These are phyloP conservation scores for Popillia japonica DNA, from an alignment of 1,140 invertebrate species.

Conservation along the genomic window DNA sequence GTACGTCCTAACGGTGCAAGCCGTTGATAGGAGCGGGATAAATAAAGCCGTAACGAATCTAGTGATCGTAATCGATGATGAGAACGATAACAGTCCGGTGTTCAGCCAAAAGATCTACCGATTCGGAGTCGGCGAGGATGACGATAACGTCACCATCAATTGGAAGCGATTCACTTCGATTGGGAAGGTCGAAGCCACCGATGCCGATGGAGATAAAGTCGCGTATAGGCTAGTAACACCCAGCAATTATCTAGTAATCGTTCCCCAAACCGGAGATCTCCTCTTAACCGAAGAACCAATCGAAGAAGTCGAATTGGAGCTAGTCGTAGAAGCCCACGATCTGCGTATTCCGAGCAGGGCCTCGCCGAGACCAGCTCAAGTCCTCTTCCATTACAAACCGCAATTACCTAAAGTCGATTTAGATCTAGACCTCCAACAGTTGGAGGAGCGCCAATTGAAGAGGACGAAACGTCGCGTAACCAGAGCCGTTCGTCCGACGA, in stretches of 20 bases:
- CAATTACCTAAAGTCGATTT: slow-evolving; percentile 63
- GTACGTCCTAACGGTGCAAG: slow-evolving; percentile 78
- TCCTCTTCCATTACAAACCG: slow-evolving; percentile 78
- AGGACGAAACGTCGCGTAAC: slow-evolving; percentile 83
- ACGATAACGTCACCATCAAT: slow-evolving; percentile 64
- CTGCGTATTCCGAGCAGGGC: slow-evolving; percentile 74
- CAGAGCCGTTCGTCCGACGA: slow-evolving; percentile 87
- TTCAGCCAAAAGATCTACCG: slow-evolving; percentile 81
- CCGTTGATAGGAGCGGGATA: slow-evolving; percentile 75
- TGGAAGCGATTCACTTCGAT: slow-evolving; percentile 82
- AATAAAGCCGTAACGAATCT: slow-evolving; percentile 79
- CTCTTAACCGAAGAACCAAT: slow-evolving; percentile 78
- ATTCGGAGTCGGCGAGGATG: slow-evolving; percentile 73
- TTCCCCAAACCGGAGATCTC: slow-evolving; percentile 90
- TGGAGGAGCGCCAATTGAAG: slow-evolving; percentile 65
- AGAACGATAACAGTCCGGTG: slow-evolving; percentile 89
- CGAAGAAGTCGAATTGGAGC: slow-evolving; percentile 71
- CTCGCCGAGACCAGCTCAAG: slow-evolving; percentile 74
- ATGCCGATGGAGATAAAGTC: slow-evolving; percentile 87
- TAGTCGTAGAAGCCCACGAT: slow-evolving; percentile 84
- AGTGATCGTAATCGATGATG: slow-evolving; percentile 77
- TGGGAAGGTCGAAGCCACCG: slow-evolving; percentile 81
- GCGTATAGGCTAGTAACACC: slow-evolving; percentile 82
- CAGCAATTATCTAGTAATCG: slow-evolving; percentile 82
- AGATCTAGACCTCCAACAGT: slow-evolving; percentile 65